Evolutionary conservation across 2,888 invertebrate species (phyloP).

Genomic region (Doris montereyensis): DNA sequence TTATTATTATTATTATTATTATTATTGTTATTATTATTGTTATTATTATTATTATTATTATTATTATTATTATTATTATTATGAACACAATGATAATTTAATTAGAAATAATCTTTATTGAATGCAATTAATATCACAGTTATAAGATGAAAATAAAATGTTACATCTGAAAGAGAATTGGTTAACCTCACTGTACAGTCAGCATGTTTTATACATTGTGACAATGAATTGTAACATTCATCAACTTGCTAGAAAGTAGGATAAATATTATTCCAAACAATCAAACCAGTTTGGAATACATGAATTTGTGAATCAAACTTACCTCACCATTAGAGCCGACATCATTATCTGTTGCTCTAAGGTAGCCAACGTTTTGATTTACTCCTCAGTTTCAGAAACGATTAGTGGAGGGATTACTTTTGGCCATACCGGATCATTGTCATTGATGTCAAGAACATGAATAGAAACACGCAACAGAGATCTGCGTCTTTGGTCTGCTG

Average conservation of each 20-base stretch:
- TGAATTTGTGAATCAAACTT: no score
- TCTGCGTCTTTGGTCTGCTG: conserved; percentile 48
- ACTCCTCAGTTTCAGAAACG: conserved; percentile 51
- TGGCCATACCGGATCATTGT: conserved; percentile 84
- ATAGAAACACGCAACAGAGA: conserved; percentile 74
- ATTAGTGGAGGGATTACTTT: conserved; percentile 61
- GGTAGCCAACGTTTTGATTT: conserved; percentile 48
- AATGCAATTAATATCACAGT: not conserved
- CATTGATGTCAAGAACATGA: conserved; percentile 90
- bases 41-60: not conserved
- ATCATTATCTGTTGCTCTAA: conserved; percentile 58
- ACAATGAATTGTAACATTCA: not conserved
- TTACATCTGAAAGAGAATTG: not conserved
- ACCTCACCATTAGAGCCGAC: conserved; percentile 54
- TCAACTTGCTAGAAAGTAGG: no score
- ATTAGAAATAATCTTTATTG: not conserved
- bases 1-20: not conserved
- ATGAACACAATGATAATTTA: not conserved
- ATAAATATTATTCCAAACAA: no score
- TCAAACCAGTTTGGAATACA: no score
- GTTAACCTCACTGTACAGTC: not conserved
- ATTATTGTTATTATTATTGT: conserved; percentile 46
- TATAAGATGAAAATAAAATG: not conserved
- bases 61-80: not conserved
- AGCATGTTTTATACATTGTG: not conserved